phyloP scores from a whole-genome alignment of 1,140 invertebrate species.

The Phortica variegata region DNA sequence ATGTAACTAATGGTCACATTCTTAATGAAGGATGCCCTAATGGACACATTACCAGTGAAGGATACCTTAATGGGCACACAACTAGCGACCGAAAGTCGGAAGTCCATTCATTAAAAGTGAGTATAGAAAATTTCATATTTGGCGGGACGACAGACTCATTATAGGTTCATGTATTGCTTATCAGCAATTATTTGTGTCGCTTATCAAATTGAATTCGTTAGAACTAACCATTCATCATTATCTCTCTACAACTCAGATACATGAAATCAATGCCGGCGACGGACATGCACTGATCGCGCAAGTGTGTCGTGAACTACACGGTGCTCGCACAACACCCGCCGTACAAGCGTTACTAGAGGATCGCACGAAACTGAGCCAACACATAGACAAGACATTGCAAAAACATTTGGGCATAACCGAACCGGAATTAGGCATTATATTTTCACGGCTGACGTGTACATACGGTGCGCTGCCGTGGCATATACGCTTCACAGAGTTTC shows the following conservation, averaged over 20 bases:
- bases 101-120: neutral
- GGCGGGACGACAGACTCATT: too few relatives aligned
- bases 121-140: too few relatives aligned
- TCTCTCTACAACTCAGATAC: constrained; percentile 22
- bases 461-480: constrained; percentile 51
- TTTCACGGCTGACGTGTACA: constrained; percentile 35
- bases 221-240: constrained; percentile 13
- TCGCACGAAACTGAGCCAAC: constrained; percentile 29
- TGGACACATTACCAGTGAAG: constrained; percentile 18
- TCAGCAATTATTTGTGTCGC: neutral
- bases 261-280: constrained; percentile 30
- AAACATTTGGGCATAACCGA: constrained; percentile 27
- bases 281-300: constrained; percentile 45
- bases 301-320: constrained; percentile 41
- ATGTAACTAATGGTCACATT: constrained; percentile 28
- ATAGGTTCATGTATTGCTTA: too few relatives aligned
- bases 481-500: constrained; percentile 48
- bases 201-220: constrained; percentile 4
- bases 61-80: constrained; percentile 8
- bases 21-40: constrained; percentile 8
- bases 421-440: constrained; percentile 42
- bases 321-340: constrained; percentile 14
- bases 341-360: constrained; percentile 34
- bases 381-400: constrained; percentile 23
- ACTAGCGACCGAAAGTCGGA: constrained; percentile 25